Percentiles rank a stretch among this genome's conserved stretches.
Evolutionary conservation across 2,113 vertebrate genomes (phyloP).

Genomic region (Thermophis baileyi): DNA sequence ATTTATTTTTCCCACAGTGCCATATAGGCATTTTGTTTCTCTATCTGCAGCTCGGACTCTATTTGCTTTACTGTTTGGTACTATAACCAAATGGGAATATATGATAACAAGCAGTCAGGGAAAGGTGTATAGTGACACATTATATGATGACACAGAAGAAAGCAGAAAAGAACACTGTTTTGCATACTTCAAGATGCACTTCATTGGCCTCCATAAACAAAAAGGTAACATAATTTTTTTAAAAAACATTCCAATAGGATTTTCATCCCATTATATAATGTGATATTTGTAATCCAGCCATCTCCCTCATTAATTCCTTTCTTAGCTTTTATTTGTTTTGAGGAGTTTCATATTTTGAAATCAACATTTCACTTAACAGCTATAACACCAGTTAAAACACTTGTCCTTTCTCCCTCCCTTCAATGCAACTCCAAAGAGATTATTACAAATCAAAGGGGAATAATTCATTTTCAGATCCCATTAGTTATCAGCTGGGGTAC

Average conservation of each 20-base stretch:
- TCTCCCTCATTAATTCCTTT: not conserved
- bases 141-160: not conserved
- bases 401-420: not conserved
- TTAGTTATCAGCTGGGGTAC: slow-evolving; percentile 40
- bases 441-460: slow-evolving; percentile 37
- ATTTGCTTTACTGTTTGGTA: not conserved
- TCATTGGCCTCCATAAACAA: not conserved
- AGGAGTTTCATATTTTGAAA: not conserved
- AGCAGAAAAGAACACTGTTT: not conserved
- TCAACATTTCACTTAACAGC: not conserved
- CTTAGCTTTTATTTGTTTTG: slow-evolving; percentile 15
- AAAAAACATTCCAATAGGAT: not conserved
- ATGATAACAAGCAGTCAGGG: not conserved
- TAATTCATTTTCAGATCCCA: slow-evolving; percentile 48
- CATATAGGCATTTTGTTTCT: not conserved
- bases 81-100: not conserved
- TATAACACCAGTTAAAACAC: not conserved
- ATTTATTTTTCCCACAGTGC: not conserved
- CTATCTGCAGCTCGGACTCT: not conserved
- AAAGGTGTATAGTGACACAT: not conserved
- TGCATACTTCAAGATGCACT: not conserved
- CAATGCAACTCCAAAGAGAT: slow-evolving; percentile 29
- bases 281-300: not conserved
- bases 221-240: not conserved
- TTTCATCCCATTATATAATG: not conserved